Evolutionary conservation across 2,797 vertebrate species (phyloP), one percentile per base, ranked within the genome.

Genomic region (Rhodeus uyekii): DNA sequence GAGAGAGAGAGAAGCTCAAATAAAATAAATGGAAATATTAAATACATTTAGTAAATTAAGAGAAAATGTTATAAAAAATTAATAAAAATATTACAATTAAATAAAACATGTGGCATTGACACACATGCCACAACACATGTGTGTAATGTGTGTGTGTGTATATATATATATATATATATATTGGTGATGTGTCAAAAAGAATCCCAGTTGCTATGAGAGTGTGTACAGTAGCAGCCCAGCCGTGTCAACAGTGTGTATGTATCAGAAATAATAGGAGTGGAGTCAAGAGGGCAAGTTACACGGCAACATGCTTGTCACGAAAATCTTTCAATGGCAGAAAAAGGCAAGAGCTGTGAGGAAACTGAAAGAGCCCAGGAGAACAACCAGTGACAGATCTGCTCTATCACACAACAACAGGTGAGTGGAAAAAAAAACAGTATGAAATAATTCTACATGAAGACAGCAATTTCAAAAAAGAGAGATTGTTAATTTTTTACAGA

Each of bases 371-470:
- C 8, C 50, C 9, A 18, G 44, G 64, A 63, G 58, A 36, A 55
- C 48, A 24, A 8, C 68, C 60, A 50, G n/a, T 55, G 69, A 53
- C 46, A 80, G 79, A 78, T 81, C 32, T 80, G 55, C 63, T 78
- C 79, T 27, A 50, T 81, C 82, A 60, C 75, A 76, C 74, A 85
- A 63, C 48, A 16, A 48, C 9, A 73, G 79, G 68, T 73, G 68
- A 39, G 34, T n/a, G n/a, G n/a, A n/a, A n/a, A 58, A 69, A 50
- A 80, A 50, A 22, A 72, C 36, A 81, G 50, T 42, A 50, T 46
- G 8, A 29, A 63, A 50, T 63, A 22, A 55, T 69, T 38, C 24
- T 38, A 72, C 55, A 39, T 27, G 19, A 73, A 39, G 29, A 71
- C 58, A 80, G n/a, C 12, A 46, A 18, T 27, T 61, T 55, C 2